Evolutionary conservation across 2,113 vertebrate species (phyloP).

Genomic region (Speoplatyrhinus poulsoni): DNA sequence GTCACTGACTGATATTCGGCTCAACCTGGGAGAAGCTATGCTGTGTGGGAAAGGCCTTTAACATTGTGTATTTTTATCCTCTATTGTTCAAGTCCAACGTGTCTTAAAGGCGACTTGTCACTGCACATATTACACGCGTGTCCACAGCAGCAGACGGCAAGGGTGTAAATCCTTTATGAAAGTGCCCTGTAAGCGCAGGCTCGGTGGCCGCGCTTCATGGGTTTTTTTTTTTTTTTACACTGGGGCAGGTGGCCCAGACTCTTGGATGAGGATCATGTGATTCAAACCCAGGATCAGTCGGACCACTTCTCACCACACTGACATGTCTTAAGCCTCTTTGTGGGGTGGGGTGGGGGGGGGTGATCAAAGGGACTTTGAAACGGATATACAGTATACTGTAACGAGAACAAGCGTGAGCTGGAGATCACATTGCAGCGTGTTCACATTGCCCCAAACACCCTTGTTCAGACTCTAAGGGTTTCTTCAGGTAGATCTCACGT

Average conservation of each 20-base stretch:
- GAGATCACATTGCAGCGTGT: neutral
- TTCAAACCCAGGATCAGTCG: conserved; percentile 23
- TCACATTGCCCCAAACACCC: too few relatives aligned
- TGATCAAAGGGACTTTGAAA: neutral
- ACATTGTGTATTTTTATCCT: neutral
- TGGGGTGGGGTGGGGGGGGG: too few relatives aligned
- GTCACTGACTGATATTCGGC: too few relatives aligned
- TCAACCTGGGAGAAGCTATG: too few relatives aligned
- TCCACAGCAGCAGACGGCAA: conserved; percentile 39
- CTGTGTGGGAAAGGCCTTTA: neutral
- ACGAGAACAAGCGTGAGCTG: neutral
- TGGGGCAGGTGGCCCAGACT: conserved; percentile 1
- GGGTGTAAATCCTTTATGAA: conserved; percentile 41
- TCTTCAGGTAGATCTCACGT: neutral
- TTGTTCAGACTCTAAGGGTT: neutral
- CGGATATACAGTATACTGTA: too few relatives aligned
- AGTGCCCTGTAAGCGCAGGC: conserved; percentile 1
- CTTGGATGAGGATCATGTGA: conserved; percentile 24
- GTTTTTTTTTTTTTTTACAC: conserved; percentile 1
- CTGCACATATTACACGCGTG: conserved; percentile 4
- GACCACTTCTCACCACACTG: neutral
- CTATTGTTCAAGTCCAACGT: neutral
- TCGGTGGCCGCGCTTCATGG: conserved; percentile 20
- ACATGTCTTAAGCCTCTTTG: neutral
- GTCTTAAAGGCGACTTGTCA: neutral